A percentile compares a stretch with the other conserved stretches of the same genome.
phyloP scores from a whole-genome alignment of 2,797 vertebrate species.

The Anabacerthia variegaticeps region DNA sequence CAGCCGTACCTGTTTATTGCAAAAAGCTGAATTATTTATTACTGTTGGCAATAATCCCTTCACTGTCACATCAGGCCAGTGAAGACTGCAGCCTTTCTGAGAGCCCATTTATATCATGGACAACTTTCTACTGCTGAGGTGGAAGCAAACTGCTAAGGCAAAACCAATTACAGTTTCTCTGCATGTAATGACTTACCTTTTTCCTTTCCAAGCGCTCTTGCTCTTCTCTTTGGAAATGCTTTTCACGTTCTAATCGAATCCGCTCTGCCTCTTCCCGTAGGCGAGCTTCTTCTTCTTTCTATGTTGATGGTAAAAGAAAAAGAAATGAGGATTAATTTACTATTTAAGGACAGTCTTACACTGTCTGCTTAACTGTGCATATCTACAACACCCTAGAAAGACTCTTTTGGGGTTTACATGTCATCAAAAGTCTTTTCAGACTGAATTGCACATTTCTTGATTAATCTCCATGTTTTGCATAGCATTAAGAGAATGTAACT shows the following conservation, averaged over 20 bases:
- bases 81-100: neutral
- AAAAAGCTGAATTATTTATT: neutral
- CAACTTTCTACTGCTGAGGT: neutral
- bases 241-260: conserved; percentile 88
- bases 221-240: conserved; percentile 93
- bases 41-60: neutral
- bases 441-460: neutral
- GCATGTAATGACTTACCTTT: conserved; percentile 79
- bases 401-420: neutral
- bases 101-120: neutral
- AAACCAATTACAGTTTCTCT: neutral
- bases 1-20: neutral
- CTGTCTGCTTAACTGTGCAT: neutral
- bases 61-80: neutral
- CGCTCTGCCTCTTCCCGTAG: conserved; percentile 85
- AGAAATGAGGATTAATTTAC: neutral
- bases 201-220: conserved; percentile 93
- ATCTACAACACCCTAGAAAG: neutral
- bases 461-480: neutral
- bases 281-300: conserved; percentile 93
- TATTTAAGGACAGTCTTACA: neutral
- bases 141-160: neutral
- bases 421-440: neutral
- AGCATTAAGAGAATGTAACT: neutral
- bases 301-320: neutral